These are phyloP conservation scores for Harpagifer antarcticus DNA, from an alignment of 2,797 vertebrate species.

Conservation along the genomic window DNA sequence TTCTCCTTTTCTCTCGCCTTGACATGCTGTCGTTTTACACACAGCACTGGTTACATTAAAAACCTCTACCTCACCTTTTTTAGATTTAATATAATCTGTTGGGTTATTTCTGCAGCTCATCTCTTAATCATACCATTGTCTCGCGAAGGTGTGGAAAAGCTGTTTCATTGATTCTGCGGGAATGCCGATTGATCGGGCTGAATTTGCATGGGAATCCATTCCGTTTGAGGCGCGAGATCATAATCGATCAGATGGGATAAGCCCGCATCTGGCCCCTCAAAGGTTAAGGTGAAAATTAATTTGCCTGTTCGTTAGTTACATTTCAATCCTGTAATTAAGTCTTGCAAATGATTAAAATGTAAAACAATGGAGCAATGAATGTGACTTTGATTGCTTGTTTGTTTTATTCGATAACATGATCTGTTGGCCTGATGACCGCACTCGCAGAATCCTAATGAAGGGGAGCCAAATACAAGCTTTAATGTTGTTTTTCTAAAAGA, in stretches of 20 bases:
- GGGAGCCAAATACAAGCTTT: not conserved
- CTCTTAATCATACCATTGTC: slow-evolving; percentile 56
- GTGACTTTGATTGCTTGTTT: slow-evolving; percentile 78
- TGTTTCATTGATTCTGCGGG: slow-evolving; percentile 63
- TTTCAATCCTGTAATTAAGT: slow-evolving; percentile 78
- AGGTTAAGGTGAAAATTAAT: slow-evolving; percentile 85
- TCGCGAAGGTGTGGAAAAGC: slow-evolving; percentile 57
- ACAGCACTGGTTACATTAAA: not conserved
- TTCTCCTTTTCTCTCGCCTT: not conserved
- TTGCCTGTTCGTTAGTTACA: slow-evolving; percentile 79
- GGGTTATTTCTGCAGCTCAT: slow-evolving; percentile 44
- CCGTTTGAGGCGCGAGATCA: slow-evolving; percentile 64
- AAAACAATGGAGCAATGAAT: slow-evolving; percentile 75
- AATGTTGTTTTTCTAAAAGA: not conserved
- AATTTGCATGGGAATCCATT: slow-evolving; percentile 84
- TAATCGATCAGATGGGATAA: slow-evolving; percentile 77
- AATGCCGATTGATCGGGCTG: slow-evolving; percentile 67
- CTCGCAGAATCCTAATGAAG: slow-evolving; percentile 67
- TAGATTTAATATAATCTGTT: slow-evolving; percentile 46
- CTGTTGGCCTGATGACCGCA: slow-evolving; percentile 47
- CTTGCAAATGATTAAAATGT: slow-evolving; percentile 78
- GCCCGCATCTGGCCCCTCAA: slow-evolving; percentile 52
- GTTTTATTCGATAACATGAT: slow-evolving; percentile 64
- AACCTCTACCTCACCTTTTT: slow-evolving; percentile 7
- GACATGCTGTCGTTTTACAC: not conserved